Conservation (phyloP, 2,797 vertebrate genomes). For the Tapirus indicus region DNA sequence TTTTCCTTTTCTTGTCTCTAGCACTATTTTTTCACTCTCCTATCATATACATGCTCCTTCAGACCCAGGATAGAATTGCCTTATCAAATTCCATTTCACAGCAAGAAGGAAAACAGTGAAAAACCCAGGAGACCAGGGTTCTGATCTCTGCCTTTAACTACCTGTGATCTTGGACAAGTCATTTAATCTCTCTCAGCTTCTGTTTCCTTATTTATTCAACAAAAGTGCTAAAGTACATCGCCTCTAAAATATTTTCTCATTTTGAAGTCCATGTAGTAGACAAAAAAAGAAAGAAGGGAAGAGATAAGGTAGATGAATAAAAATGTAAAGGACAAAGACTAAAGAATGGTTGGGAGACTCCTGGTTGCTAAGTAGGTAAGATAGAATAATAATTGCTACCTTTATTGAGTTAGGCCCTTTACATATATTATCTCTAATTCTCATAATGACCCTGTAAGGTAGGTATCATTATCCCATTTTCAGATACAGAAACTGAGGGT, state of each 20-base stretch:
- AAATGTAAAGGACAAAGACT: slow-evolving; percentile 36
- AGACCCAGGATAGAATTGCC: neutral
- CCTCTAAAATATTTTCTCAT: slow-evolving; percentile 39
- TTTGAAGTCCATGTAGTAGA: slow-evolving; percentile 34
- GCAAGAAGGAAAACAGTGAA: neutral
- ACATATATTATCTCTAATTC: slow-evolving; percentile 43
- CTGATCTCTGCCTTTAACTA: neutral
- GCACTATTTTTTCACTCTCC: neutral
- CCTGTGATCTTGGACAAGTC: neutral
- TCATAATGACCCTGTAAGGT: slow-evolving; percentile 47
- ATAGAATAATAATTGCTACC: slow-evolving; percentile 35
- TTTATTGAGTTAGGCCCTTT: slow-evolving; percentile 45
- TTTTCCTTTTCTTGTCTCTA: neutral
- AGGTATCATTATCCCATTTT: slow-evolving; percentile 62
- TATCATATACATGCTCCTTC: neutral
- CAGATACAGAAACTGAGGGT: slow-evolving; percentile 49
- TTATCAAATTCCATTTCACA: slow-evolving; percentile 39
- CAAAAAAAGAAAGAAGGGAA: neutral
- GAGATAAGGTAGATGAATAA: slow-evolving; percentile 17
- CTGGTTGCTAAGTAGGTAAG: neutral
- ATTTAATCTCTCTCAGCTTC: slow-evolving; percentile 23
- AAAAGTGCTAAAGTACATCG: slow-evolving; percentile 32
- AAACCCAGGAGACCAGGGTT: neutral
- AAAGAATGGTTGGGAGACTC: neutral
- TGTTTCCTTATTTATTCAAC: neutral